Evolutionary conservation across 2,113 vertebrate species (phyloP).

Genomic region (Lates calcarifer): DNA sequence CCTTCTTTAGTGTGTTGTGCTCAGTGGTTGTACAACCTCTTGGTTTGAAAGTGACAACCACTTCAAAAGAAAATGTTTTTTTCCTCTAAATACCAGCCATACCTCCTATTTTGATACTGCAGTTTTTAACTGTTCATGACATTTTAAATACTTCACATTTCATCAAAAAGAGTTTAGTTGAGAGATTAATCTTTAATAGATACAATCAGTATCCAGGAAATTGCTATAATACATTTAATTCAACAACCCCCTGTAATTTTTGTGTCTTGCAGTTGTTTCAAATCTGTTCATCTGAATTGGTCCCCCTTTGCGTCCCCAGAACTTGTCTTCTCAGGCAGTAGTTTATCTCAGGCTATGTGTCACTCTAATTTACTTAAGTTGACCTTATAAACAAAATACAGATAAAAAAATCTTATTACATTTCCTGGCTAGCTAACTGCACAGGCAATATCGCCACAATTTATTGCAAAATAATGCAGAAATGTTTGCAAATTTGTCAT

Average conservation of each 20-base stretch:
- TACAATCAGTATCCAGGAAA: background rate
- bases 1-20: background rate
- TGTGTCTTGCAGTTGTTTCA: background rate
- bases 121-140: background rate
- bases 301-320: background rate
- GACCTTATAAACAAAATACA: background rate
- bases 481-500: background rate
- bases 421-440: too few species aligned
- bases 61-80: background rate
- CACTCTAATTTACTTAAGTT: background rate
- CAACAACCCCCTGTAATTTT: background rate
- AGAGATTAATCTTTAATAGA: background rate
- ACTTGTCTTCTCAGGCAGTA: background rate
- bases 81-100: background rate
- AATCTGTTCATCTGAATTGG: background rate
- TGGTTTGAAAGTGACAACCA: background rate
- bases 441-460: background rate
- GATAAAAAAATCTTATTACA: background rate
- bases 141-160: constrained; percentile 11
- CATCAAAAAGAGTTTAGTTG: background rate
- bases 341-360: background rate
- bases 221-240: background rate
- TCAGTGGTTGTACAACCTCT: background rate
- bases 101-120: background rate
- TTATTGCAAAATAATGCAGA: background rate